phyloP scores from a whole-genome alignment of 23 tunicate species.

The Halocynthia roretzi region DNA sequence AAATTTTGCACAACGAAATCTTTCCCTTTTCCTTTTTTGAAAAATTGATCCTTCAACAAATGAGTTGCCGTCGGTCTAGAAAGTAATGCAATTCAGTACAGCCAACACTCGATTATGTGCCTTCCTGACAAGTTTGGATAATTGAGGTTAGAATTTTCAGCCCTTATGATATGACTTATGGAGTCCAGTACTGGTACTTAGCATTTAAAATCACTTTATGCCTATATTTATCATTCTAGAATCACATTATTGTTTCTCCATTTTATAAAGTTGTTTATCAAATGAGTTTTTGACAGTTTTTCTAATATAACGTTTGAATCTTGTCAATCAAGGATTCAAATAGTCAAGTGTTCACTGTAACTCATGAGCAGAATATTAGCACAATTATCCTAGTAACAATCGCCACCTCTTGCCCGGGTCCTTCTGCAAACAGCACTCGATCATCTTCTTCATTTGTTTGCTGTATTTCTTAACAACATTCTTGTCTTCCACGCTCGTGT shows the following conservation, averaged over 20 bases:
- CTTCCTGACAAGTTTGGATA: background rate
- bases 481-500: conserved; percentile 80
- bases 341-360: too few relatives aligned
- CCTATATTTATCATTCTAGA: too few relatives aligned
- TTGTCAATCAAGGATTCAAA: too few relatives aligned
- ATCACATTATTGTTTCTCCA: too few relatives aligned
- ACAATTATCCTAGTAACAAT: too few relatives aligned
- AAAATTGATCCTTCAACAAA: conserved; percentile 86
- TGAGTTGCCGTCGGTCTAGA: conserved; percentile 92
- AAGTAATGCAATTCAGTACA: conserved; percentile 2
- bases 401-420: conserved; percentile 79
- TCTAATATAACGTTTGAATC: too few relatives aligned
- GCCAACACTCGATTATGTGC: background rate
- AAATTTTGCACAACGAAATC: conserved; percentile 59
- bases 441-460: conserved; percentile 94
- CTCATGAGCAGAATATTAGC: too few relatives aligned
- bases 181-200: background rate
- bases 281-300: too few relatives aligned
- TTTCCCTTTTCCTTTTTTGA: conserved; percentile 69
- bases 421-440: conserved; percentile 86
- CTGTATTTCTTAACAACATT: conserved; percentile 78
- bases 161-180: background rate
- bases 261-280: too few relatives aligned
- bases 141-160: background rate
- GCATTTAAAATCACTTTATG: too few relatives aligned